Percentiles rank a stretch among this genome's conserved stretches.
Evolutionary conservation across 2,113 vertebrate genomes (phyloP).

Genomic region (Morone saxatilis): DNA sequence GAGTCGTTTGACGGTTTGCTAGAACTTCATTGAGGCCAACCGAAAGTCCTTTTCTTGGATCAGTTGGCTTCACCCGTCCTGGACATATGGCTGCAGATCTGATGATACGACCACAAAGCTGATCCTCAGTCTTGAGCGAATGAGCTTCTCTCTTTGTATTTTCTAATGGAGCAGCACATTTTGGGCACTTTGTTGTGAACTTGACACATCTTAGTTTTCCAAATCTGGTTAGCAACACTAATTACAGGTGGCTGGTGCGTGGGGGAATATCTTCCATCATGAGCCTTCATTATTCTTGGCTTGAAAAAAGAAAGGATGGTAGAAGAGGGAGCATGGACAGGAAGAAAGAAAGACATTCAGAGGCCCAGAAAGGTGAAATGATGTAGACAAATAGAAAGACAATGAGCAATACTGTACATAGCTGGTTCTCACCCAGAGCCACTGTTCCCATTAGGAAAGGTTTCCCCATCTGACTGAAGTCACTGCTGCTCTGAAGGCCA

Average conservation of each 20-base stretch:
- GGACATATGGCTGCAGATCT: background rate
- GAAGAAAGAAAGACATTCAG: background rate
- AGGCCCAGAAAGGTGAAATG: slow-evolving; percentile 22
- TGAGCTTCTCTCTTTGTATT: background rate
- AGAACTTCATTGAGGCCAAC: background rate
- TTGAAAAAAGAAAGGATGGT: background rate
- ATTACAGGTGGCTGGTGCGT: background rate
- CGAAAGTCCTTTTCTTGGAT: background rate
- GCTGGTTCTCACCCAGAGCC: slow-evolving; percentile 78
- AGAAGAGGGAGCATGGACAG: background rate
- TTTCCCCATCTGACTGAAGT: slow-evolving; percentile 83
- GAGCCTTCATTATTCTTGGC: background rate
- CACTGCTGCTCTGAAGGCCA: slow-evolving; percentile 81
- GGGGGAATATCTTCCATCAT: background rate
- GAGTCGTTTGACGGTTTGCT: background rate
- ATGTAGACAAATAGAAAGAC: slow-evolving; percentile 15
- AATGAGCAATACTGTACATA: slow-evolving; percentile 4
- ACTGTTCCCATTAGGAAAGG: slow-evolving; percentile 84
- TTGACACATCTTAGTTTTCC: background rate
- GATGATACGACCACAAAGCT: background rate
- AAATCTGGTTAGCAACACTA: background rate
- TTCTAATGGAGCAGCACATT: background rate
- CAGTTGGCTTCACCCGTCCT: background rate
- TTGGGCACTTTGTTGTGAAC: background rate
- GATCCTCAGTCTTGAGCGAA: background rate